Conservation (phyloP, 2,797 vertebrate species). For the Ciconia nigra region DNA sequence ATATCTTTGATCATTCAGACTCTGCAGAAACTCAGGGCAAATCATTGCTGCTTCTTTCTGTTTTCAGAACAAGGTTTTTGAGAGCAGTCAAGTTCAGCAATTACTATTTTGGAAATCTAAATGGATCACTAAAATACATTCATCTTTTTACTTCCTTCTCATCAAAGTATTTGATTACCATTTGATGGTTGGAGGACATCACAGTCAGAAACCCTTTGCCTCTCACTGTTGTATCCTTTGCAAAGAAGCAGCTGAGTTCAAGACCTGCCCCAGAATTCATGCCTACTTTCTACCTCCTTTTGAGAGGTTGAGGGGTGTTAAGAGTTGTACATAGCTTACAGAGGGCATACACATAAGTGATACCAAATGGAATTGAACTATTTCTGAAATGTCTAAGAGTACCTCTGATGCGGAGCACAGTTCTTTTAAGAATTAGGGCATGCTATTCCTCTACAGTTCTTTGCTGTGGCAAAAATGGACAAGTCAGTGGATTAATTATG, state of each 20-base stretch:
- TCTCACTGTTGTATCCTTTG: background rate
- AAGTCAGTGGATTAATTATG: background rate
- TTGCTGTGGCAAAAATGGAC: background rate
- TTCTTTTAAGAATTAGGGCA: conserved; percentile 16
- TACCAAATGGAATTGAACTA: background rate
- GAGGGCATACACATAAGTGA: background rate
- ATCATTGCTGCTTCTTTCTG: background rate
- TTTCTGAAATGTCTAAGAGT: background rate
- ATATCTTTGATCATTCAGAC: background rate
- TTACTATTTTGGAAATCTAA: conserved; percentile 44
- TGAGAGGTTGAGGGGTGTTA: background rate
- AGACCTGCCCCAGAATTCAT: conserved; percentile 21
- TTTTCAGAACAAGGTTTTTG: conserved; percentile 40
- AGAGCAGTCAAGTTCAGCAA: conserved; percentile 33
- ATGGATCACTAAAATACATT: background rate
- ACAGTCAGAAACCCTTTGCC: background rate
- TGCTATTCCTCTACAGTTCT: background rate
- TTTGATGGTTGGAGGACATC: conserved; percentile 36
- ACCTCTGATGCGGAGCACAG: background rate
- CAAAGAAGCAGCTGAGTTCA: conserved; percentile 23
- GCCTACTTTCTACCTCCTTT: conserved; percentile 11
- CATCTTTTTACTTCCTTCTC: conserved; percentile 10
- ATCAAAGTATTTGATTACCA: conserved; percentile 40
- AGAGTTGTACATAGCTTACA: background rate
- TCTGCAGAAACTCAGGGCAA: conserved; percentile 14